A percentile compares a stretch with the other conserved stretches of the same genome.
Evolutionary conservation across 2,113 vertebrate genomes (phyloP).

Genomic region (Carassius auratus): DNA sequence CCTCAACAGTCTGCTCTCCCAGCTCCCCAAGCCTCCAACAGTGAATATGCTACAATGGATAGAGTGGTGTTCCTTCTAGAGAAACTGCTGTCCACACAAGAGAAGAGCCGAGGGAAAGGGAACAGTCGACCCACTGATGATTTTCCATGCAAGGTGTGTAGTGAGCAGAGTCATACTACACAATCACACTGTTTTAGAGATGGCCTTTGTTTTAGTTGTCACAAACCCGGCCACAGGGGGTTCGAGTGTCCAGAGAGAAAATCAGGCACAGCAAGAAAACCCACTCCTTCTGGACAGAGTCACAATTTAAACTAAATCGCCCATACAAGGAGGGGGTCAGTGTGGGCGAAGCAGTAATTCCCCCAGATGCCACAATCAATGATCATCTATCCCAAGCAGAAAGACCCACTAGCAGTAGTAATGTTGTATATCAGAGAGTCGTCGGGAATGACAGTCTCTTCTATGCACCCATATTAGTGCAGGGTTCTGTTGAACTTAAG

Average conservation of each 20-base stretch:
- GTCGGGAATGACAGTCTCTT: neutral
- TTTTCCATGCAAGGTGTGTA: neutral
- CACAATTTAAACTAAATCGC: neutral
- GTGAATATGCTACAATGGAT: neutral
- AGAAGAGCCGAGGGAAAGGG: neutral
- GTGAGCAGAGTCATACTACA: neutral
- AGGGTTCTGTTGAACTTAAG: neutral
- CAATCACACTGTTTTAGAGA: too few species aligned
- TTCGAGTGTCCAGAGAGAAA: neutral
- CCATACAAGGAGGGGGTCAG: neutral
- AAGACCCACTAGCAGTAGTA: neutral
- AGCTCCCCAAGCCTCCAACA: neutral
- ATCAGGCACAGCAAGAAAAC: neutral
- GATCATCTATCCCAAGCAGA: neutral
- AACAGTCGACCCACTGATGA: neutral
- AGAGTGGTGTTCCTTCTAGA: neutral
- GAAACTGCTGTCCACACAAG: neutral
- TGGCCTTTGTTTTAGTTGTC: neutral
- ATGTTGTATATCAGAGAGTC: neutral
- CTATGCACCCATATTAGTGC: neutral
- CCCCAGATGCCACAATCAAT: neutral
- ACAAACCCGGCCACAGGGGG: neutral
- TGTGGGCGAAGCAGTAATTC: neutral
- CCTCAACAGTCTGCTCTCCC: neutral
- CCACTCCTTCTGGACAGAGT: neutral